Percentiles rank a stretch among this genome's conserved stretches.
These are phyloP conservation scores for Chloropsis hardwickii DNA, from an alignment of 2,113 vertebrate genomes.

Conservation along the genomic window DNA sequence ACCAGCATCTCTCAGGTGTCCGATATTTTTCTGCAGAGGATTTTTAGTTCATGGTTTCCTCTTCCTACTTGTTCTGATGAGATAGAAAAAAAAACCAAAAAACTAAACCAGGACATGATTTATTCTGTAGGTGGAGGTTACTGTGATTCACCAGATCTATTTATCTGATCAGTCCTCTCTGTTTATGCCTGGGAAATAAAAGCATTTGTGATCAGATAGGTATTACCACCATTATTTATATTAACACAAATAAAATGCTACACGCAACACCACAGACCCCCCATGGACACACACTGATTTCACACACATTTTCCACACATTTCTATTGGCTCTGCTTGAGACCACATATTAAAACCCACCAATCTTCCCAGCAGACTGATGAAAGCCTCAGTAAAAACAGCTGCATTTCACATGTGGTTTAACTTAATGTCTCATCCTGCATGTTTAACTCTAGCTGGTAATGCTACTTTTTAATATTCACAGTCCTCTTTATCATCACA, in stretches of 20 bases:
- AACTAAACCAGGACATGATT: neutral
- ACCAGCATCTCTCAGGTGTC: neutral
- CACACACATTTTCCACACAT: constrained; percentile 78
- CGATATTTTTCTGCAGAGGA: neutral
- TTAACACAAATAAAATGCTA: constrained; percentile 57
- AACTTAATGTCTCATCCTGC: constrained; percentile 73
- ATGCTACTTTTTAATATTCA: constrained; percentile 66
- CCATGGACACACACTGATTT: constrained; percentile 67
- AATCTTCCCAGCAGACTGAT: constrained; percentile 80
- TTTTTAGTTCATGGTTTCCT: neutral
- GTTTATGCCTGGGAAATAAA: neutral
- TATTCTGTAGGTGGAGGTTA: neutral
- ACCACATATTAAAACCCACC: constrained; percentile 83
- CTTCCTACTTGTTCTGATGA: neutral
- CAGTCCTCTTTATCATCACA: constrained; percentile 66
- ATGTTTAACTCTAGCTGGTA: constrained; percentile 72
- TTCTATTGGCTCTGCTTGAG: constrained; percentile 76
- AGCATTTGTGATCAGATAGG: constrained; percentile 3
- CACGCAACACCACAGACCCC: constrained; percentile 14
- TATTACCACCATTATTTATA: constrained; percentile 48
- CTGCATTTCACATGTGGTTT: constrained; percentile 80
- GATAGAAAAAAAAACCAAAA: neutral
- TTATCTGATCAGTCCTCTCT: neutral
- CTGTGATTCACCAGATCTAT: neutral
- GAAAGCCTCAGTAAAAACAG: constrained; percentile 80